Evolutionary conservation across 2,797 vertebrate species (phyloP).

Genomic region (Sebastes ruberrimus): DNA sequence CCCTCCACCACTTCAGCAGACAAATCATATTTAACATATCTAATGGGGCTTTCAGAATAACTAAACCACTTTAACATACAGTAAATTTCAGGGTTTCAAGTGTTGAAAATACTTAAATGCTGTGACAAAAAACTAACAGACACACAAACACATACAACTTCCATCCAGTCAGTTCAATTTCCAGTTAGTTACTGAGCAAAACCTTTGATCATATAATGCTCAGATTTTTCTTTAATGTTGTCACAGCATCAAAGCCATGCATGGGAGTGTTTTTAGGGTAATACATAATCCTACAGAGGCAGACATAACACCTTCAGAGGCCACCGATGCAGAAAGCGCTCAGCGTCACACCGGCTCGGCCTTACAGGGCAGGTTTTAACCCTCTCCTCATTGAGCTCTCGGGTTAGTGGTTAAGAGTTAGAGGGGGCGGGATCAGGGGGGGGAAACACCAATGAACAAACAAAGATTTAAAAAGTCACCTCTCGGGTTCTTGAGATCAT

Average conservation of each 20-base stretch:
- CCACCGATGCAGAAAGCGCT: slow-evolving; percentile 13
- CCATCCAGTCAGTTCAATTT: background rate
- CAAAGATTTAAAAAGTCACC: slow-evolving; percentile 91
- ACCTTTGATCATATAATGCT: slow-evolving; percentile 7
- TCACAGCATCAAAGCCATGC: slow-evolving; percentile 62
- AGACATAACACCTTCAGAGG: slow-evolving; percentile 9
- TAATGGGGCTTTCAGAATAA: background rate
- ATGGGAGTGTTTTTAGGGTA: slow-evolving; percentile 11
- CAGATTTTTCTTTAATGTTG: background rate
- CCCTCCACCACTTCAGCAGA: background rate
- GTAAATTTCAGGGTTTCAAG: background rate
- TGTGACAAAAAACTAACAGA: slow-evolving; percentile 4
- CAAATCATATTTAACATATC: background rate
- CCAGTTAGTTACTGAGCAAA: slow-evolving; percentile 34
- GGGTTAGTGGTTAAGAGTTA: slow-evolving; percentile 67
- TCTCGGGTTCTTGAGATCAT: slow-evolving; percentile 99
- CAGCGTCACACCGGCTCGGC: slow-evolving; percentile 14
- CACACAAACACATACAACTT: slow-evolving; percentile 11
- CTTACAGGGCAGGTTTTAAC: slow-evolving; percentile 15
- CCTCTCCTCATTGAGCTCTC: background rate
- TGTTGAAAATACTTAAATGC: background rate
- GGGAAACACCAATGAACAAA: slow-evolving; percentile 57
- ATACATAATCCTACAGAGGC: slow-evolving; percentile 2
- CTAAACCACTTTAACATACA: background rate
- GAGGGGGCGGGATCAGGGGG: background rate